Percentiles rank a stretch among this genome's conserved stretches.
Conservation (phyloP, 2,888 invertebrate genomes). For the Hypselothyrea guttata region DNA sequence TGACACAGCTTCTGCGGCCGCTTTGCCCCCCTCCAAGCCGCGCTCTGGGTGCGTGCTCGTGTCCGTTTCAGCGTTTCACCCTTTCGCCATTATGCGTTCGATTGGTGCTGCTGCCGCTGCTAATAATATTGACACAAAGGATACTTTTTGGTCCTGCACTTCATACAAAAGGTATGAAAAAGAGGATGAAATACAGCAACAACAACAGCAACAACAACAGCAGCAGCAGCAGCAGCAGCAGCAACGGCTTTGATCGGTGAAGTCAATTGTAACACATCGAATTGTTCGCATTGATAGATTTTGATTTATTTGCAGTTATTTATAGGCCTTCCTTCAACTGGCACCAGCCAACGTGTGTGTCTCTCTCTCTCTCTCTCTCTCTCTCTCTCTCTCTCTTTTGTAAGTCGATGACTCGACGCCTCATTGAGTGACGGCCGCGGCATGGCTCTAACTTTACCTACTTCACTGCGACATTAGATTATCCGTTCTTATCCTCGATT, state of each 20-base stretch:
- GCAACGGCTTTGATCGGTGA: slow-evolving; percentile 77
- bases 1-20: slow-evolving; percentile 15
- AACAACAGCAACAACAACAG: slow-evolving; percentile 33
- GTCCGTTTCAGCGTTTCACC: slow-evolving; percentile 65
- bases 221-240: slow-evolving; percentile 19
- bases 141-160: slow-evolving; percentile 77
- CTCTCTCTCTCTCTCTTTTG: slow-evolving; percentile 8
- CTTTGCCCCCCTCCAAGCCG: neutral
- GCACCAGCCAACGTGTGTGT: slow-evolving; percentile 26
- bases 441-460: slow-evolving; percentile 55
- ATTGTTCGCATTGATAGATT: slow-evolving; percentile 81
- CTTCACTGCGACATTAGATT: slow-evolving; percentile 77
- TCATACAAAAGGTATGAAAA: slow-evolving; percentile 78
- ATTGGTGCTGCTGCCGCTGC: slow-evolving; percentile 49
- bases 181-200: slow-evolving; percentile 60
- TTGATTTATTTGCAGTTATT: slow-evolving; percentile 82
- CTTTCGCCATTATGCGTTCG: slow-evolving; percentile 70
- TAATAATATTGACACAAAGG: slow-evolving; percentile 80
- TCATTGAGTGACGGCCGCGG: slow-evolving; percentile 52
- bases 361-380: slow-evolving; percentile 13
- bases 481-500: slow-evolving; percentile 82
- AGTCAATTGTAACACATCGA: slow-evolving; percentile 82
- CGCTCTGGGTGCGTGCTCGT: slow-evolving; percentile 19
- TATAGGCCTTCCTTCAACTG: slow-evolving; percentile 78
- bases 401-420: slow-evolving; percentile 52